These are phyloP conservation scores for Lates japonicus DNA, from an alignment of 2,797 vertebrate genomes.

Conservation along the genomic window DNA sequence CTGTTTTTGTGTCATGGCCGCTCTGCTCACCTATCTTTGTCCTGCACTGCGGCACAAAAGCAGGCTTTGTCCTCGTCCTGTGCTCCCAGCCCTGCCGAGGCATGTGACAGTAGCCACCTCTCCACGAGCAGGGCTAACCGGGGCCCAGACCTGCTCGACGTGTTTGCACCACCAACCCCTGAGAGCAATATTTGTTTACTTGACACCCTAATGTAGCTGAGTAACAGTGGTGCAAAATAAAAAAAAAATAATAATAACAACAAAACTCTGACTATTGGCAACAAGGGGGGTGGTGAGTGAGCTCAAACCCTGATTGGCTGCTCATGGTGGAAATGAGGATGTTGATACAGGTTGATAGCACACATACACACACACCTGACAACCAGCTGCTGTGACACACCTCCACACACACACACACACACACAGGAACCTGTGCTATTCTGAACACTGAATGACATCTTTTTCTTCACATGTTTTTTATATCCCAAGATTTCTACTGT, in stretches of 20 bases:
- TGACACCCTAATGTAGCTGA: conserved; percentile 41
- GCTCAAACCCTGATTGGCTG: background rate
- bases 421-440: conserved; percentile 27
- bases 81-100: conserved; percentile 67
- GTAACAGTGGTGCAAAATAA: background rate
- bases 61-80: conserved; percentile 57
- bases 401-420: conserved; percentile 5
- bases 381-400: conserved; percentile 32
- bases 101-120: conserved; percentile 66
- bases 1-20: conserved; percentile 18
- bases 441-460: conserved; percentile 53
- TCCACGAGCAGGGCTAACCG: conserved; percentile 2
- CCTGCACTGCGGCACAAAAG: conserved; percentile 51
- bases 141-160: conserved; percentile 53
- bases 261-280: background rate
- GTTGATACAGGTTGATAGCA: background rate
- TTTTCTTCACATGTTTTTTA: conserved; percentile 36
- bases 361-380: background rate
- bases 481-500: conserved; percentile 46
- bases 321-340: background rate
- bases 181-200: conserved; percentile 35
- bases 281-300: background rate
- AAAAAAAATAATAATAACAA: background rate
- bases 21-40: conserved; percentile 56
- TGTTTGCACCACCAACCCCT: conserved; percentile 41